phyloP scores from a whole-genome alignment of 2,797 vertebrate species.

The Lateolabrax maculatus region DNA sequence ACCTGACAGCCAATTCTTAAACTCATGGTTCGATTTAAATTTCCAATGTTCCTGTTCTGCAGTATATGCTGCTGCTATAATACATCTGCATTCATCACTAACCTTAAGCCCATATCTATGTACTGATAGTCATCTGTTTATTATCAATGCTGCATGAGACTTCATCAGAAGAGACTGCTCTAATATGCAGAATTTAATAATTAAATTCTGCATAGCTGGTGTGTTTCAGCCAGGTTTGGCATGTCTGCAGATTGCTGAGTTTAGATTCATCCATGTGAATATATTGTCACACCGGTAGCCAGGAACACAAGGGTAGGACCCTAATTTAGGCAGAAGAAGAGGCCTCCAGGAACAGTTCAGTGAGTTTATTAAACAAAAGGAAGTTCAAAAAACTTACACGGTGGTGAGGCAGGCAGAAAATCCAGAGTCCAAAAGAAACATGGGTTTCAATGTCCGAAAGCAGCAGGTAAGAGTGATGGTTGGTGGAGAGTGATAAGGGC shows the following conservation, averaged over 20 bases:
- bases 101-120: not conserved
- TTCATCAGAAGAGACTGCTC: not conserved
- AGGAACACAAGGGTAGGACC: too few relatives aligned
- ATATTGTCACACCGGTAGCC: too few relatives aligned
- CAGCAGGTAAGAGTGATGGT: conserved; percentile 15
- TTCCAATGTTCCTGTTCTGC: not conserved
- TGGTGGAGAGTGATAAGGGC: conserved; percentile 11
- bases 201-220: not conserved
- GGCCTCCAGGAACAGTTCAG: too few relatives aligned
- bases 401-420: too few relatives aligned
- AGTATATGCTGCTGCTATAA: not conserved
- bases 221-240: not conserved
- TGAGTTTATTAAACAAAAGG: too few relatives aligned
- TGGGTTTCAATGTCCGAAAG: too few relatives aligned
- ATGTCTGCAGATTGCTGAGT: not conserved
- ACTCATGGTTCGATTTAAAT: not conserved
- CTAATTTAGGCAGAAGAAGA: too few relatives aligned
- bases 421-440: too few relatives aligned
- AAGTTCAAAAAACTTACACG: too few relatives aligned
- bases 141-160: not conserved
- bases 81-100: not conserved
- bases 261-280: conserved; percentile 2
- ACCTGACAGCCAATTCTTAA: not conserved
- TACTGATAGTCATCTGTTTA: not conserved
- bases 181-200: not conserved